phyloP scores from a whole-genome alignment of 1,140 invertebrate genomes.

The Hetaerina americana region DNA sequence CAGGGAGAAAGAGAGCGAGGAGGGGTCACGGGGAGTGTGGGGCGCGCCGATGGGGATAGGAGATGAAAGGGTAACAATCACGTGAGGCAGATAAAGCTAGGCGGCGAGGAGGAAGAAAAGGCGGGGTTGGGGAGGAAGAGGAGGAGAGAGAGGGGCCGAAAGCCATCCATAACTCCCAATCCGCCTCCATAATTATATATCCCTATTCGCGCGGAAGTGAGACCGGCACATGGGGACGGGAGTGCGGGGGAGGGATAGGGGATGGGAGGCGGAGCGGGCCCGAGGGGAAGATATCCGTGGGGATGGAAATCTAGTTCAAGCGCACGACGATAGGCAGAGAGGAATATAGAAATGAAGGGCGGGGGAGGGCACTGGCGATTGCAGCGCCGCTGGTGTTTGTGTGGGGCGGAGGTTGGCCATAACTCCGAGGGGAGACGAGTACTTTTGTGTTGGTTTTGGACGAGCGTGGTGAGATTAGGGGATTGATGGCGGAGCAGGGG shows the following conservation, averaged over 20 bases:
- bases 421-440: background rate
- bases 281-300: no score
- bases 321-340: no score
- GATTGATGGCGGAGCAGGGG: background rate
- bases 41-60: no score
- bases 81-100: no score
- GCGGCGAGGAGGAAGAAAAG: background rate
- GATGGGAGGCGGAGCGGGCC: background rate
- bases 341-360: no score
- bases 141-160: background rate
- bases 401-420: background rate
- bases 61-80: no score
- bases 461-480: background rate
- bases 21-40: no score
- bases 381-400: no score
- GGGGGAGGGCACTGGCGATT: no score
- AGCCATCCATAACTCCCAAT: background rate
- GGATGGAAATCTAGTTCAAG: no score
- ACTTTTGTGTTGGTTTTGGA: background rate
- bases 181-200: background rate
- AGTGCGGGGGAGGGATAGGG: background rate
- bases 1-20: no score
- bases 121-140: background rate
- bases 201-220: background rate
- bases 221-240: background rate